Evolutionary conservation across 2,797 vertebrate genomes (phyloP).

Genomic region (Tragopan temminckii): DNA sequence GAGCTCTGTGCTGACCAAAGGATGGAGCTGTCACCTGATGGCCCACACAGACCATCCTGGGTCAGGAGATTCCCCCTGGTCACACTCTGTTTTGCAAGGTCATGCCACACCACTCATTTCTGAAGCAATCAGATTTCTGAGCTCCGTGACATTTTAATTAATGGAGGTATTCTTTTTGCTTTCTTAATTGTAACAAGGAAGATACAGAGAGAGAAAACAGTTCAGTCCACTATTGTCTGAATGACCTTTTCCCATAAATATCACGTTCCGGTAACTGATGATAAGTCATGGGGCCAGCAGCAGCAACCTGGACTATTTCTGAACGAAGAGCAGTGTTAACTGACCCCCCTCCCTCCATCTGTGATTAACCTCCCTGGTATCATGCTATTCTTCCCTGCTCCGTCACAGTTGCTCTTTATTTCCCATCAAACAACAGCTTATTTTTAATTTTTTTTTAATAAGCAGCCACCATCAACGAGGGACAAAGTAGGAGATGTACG

Average conservation of each 20-base stretch:
- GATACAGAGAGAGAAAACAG: not conserved
- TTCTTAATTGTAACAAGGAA: slow-evolving; percentile 24
- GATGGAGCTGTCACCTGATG: not conserved
- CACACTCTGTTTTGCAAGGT: not conserved
- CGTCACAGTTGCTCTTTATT: not conserved
- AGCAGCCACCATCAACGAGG: not conserved
- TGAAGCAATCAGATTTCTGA: not conserved
- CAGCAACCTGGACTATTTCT: not conserved
- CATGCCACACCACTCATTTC: not conserved
- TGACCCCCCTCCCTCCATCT: not conserved
- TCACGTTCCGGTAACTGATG: not conserved
- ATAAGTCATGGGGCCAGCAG: slow-evolving; percentile 36
- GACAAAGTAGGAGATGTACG: not conserved
- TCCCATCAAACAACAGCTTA: not conserved
- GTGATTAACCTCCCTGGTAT: not conserved
- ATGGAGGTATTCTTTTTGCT: not conserved
- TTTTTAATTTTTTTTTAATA: not conserved
- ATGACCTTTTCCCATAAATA: slow-evolving; percentile 26
- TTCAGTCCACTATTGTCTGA: not conserved
- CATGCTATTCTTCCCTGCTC: not conserved
- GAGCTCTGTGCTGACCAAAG: fast-evolving
- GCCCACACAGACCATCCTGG: not conserved
- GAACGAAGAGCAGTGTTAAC: not conserved
- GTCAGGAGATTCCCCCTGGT: not conserved
- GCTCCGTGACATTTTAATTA: not conserved